Base-by-base conservation (phyloP, 2,113 vertebrate species). In the Acrocephalus kingi region DNA sequence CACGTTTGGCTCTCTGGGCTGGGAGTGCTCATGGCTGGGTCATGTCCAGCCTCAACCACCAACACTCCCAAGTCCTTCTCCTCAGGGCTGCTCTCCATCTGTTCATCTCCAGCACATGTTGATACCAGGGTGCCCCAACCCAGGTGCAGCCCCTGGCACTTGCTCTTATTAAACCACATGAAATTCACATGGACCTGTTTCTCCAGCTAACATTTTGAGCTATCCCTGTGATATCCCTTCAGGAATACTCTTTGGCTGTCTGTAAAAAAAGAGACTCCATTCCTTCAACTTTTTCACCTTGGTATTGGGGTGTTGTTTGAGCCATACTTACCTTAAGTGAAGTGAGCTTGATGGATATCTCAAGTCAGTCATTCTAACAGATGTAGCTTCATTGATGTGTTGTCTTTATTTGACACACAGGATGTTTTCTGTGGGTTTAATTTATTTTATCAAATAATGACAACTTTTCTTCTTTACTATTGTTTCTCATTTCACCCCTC, bases 61-160 rank as follows among this genome's bases (percentile, higher is more conserved):
- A 18, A 24, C 30, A 11, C 3, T 13, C 17, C 6, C 39, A n/a
- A 15, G 9, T 6, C 39, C 19, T 31, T 33, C 10, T 46, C 4
- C 1, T 0, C 11, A 62, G 39, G n/a, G 24, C 48, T 89, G 48
- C 30, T 35, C 17, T 55, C 11, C 2, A 4, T 48, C n/a, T 69
- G 24, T 16, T 27, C n/a, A 25, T 68, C 21, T 30, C 48, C 48
- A 69, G 15, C 17, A 41, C 62, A 17, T 43, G 7, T 0, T 19
- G 12, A 11, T 1, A 31, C 39, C 3, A 1, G 30, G 20, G 1
- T 83, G 11, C 17, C n/a, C 30, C n/a, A 41, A 1, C 20, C 12
- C 62, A 54, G 48, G 8, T 35, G 10, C 48, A 43, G 49, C 31
- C 4, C 18, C 21, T 69, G 49, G 62, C 14, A 22, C 31, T 62